These are phyloP conservation scores for Gouania willdenowi DNA, from an alignment of 2,797 vertebrate species.

Conservation along the genomic window DNA sequence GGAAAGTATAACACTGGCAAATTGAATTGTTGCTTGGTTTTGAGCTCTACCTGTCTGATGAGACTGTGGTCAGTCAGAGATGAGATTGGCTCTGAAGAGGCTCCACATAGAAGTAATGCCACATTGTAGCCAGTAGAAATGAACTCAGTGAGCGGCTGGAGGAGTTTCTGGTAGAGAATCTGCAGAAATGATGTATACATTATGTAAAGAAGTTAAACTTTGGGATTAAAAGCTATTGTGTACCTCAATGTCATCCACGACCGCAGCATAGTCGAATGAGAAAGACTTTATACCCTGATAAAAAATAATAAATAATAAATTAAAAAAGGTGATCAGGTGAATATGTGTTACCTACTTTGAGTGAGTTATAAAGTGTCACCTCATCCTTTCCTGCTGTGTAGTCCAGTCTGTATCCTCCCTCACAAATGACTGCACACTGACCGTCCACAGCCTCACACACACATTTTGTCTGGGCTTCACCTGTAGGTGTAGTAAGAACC, in stretches of 20 bases:
- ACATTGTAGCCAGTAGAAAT: conserved; percentile 69
- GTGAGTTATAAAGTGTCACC: conserved; percentile 32
- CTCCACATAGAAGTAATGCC: conserved; percentile 74
- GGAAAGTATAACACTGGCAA: background rate
- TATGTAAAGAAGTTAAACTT: background rate
- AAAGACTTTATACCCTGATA: conserved; percentile 53
- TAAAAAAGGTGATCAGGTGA: background rate
- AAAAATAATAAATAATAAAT: conserved; percentile 3
- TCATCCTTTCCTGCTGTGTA: conserved; percentile 46
- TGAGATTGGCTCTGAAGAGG: conserved; percentile 33
- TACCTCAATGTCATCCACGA: conserved; percentile 75
- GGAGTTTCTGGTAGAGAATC: conserved; percentile 63
- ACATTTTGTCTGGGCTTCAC: conserved; percentile 27
- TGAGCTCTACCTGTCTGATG: conserved; percentile 68
- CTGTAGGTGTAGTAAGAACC: conserved; percentile 36
- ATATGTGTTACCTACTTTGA: background rate
- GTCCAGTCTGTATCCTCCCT: conserved; percentile 57
- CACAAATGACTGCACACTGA: conserved; percentile 9
- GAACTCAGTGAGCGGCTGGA: conserved; percentile 66
- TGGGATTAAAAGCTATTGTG: background rate
- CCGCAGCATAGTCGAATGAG: conserved; percentile 72
- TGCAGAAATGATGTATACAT: conserved; percentile 30
- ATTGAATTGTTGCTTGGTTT: background rate
- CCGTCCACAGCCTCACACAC: background rate
- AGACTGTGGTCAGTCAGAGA: conserved; percentile 54